These are phyloP conservation scores for Gonatopus flavifemur DNA, from an alignment of 1,140 invertebrate species.

Conservation along the genomic window DNA sequence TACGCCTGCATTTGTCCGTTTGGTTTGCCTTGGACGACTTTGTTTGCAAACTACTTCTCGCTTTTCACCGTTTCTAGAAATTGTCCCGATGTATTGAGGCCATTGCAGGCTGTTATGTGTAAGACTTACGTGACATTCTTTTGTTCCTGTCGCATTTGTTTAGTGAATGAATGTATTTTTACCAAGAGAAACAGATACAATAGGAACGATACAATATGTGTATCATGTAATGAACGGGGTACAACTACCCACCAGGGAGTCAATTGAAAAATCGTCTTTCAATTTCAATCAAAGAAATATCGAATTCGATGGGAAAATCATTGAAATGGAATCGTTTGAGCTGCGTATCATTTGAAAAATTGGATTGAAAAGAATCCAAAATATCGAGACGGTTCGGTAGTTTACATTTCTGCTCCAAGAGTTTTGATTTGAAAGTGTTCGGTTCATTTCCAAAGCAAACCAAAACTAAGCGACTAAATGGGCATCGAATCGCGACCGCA, in stretches of 20 bases:
- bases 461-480: conserved; percentile 46
- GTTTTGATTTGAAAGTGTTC: conserved; percentile 39
- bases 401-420: conserved; percentile 45
- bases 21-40: conserved; percentile 42
- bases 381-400: conserved; percentile 8
- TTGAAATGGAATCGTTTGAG: too few species aligned
- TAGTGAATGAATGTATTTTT: not conserved
- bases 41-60: conserved; percentile 38
- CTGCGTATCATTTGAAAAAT: too few species aligned
- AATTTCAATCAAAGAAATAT: too few species aligned
- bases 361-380: conserved; percentile 4
- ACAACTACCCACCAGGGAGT: too few species aligned
- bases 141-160: not conserved
- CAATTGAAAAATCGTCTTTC: too few species aligned
- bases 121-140: not conserved
- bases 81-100: not conserved
- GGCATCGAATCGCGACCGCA: conserved; percentile 48
- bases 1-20: conserved; percentile 48
- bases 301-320: too few species aligned
- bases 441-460: conserved; percentile 52
- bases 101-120: not conserved
- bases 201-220: too few species aligned
- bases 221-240: too few species aligned
- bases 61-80: not conserved
- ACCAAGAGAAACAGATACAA: too few species aligned